These are phyloP conservation scores for Botia almorhae DNA, from an alignment of 2,797 vertebrate species.

Conservation along the genomic window DNA sequence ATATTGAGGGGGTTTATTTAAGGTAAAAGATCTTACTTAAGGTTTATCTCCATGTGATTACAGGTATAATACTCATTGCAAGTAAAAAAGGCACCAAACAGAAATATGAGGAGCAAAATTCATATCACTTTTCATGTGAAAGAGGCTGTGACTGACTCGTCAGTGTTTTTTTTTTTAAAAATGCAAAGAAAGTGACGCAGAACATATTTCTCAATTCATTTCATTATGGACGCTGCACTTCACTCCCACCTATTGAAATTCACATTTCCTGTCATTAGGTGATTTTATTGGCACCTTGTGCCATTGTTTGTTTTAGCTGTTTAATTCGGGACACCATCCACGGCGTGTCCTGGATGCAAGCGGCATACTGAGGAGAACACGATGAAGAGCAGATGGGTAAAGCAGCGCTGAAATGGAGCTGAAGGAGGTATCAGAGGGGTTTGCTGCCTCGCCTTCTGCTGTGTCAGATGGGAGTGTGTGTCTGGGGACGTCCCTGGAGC, in stretches of 20 bases:
- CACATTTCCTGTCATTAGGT: constrained; percentile 20
- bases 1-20: not conserved
- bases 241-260: constrained; percentile 28
- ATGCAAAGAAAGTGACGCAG: no score
- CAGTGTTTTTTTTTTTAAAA: not conserved
- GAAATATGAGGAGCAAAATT: not conserved
- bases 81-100: not conserved
- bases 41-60: not conserved
- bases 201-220: no score
- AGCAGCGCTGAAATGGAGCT: constrained; percentile 2
- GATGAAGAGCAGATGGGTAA: constrained; percentile 18
- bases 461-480: constrained; percentile 33
- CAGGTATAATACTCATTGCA: not conserved
- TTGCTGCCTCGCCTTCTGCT: constrained; percentile 26
- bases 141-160: not conserved
- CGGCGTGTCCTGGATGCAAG: constrained; percentile 35
- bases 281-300: constrained; percentile 38
- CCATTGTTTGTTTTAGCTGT: constrained; percentile 41
- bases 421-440: constrained; percentile 25
- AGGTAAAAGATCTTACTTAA: not conserved
- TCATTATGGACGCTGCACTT: no score
- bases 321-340: constrained; percentile 37
- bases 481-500: constrained; percentile 34
- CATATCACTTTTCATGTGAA: not conserved
- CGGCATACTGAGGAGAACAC: constrained; percentile 39